A percentile compares a stretch with the other conserved stretches of the same genome.
Conservation (phyloP, 2,888 invertebrate species). For the Agrenia bidenticulata region DNA sequence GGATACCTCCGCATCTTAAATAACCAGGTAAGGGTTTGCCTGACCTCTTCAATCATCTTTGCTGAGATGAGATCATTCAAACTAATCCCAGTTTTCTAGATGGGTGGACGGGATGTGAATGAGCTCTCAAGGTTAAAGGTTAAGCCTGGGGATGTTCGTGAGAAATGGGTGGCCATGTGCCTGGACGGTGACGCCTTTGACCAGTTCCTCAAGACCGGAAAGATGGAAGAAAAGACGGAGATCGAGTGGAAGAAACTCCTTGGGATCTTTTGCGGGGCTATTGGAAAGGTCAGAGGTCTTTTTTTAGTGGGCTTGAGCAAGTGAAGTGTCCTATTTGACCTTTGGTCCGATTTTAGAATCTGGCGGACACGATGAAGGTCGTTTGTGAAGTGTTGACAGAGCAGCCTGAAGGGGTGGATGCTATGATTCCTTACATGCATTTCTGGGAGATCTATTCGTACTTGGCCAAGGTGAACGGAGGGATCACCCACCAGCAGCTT, state of each 20-base stretch:
- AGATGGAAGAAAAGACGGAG: slow-evolving; percentile 27
- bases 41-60: slow-evolving; percentile 47
- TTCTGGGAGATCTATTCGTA: slow-evolving; percentile 47
- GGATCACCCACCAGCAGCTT: slow-evolving; percentile 23
- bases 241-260: slow-evolving; percentile 44
- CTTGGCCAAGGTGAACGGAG: slow-evolving; percentile 34
- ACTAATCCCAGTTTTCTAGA: not conserved
- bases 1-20: slow-evolving; percentile 76
- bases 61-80: not conserved
- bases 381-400: slow-evolving; percentile 51
- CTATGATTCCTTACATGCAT: slow-evolving; percentile 43
- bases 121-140: slow-evolving; percentile 19
- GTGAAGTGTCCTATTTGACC: not conserved
- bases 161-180: slow-evolving; percentile 46
- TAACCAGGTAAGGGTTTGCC: slow-evolving; percentile 65
- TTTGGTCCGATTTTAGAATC: slow-evolving; percentile 30
- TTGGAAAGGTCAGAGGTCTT: slow-evolving; percentile 41
- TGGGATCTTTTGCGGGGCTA: slow-evolving; percentile 39
- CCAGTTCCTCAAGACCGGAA: slow-evolving; percentile 31
- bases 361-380: slow-evolving; percentile 49
- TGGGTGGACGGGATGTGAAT: slow-evolving; percentile 14
- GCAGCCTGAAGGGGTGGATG: slow-evolving; percentile 49
- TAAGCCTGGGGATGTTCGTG: slow-evolving; percentile 27
- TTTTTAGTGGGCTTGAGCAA: slow-evolving; percentile 5
- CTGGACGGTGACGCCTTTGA: slow-evolving; percentile 41